Conservation (phyloP, 2,888 invertebrate species). For the Polydrusus tereticollis region DNA sequence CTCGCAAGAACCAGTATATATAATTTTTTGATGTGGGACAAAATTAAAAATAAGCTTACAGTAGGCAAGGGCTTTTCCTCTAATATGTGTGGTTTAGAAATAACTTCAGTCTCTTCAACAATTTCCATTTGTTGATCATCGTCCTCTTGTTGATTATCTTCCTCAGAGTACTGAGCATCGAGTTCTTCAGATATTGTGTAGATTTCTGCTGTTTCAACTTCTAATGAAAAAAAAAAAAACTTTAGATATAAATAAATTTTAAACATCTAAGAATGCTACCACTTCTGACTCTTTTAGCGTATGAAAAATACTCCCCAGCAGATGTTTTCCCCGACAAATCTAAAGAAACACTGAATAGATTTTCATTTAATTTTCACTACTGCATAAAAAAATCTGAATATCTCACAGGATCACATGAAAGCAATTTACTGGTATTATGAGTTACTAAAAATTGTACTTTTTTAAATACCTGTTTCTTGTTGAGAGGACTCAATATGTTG, state of each 20-base stretch:
- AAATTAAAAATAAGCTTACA: background rate
- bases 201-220: conserved; percentile 18
- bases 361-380: too few species aligned
- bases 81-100: background rate
- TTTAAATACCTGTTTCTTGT: conserved; percentile 1
- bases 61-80: conserved; percentile 1
- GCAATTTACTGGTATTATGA: too few species aligned
- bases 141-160: conserved; percentile 3
- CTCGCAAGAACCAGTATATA: too few species aligned
- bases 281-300: background rate
- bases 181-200: conserved; percentile 43
- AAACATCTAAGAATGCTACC: background rate
- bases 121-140: conserved; percentile 21
- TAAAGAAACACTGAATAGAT: too few species aligned
- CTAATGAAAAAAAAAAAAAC: background rate
- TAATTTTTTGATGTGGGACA: too few species aligned
- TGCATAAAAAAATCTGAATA: too few species aligned
- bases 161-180: conserved; percentile 17
- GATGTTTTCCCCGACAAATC: too few species aligned
- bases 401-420: too few species aligned
- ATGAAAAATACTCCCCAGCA: too few species aligned
- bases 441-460: background rate
- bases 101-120: conserved; percentile 1
- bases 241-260: too few species aligned
- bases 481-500: conserved; percentile 23